Evolutionary conservation across 2,888 invertebrate genomes (phyloP).

Genomic region (Cheiracanthium punctorium): DNA sequence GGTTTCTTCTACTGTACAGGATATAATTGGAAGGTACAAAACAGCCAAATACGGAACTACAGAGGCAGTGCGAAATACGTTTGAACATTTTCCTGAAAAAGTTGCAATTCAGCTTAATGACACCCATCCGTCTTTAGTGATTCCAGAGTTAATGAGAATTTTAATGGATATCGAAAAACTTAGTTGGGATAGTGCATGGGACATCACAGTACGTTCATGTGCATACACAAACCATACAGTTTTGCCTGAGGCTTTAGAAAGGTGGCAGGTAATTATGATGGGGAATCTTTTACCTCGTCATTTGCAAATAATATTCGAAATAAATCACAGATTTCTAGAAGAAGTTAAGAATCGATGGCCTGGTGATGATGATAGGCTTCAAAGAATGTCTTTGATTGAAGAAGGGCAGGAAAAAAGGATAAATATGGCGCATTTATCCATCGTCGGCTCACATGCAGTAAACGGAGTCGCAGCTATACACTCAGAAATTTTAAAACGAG

Average conservation of each 20-base stretch:
- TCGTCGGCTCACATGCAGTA: slow-evolving; percentile 96
- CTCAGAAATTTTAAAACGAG: slow-evolving; percentile 94
- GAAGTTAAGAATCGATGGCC: slow-evolving; percentile 80
- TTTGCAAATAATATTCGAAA: slow-evolving; percentile 97
- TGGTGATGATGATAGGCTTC: slow-evolving; percentile 79
- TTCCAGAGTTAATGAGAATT: slow-evolving; percentile 97
- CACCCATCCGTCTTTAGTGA: slow-evolving; percentile 94
- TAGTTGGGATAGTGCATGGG: slow-evolving; percentile 94
- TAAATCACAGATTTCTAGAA: slow-evolving; percentile 88
- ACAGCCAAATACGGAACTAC: slow-evolving; percentile 93
- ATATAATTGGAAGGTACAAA: slow-evolving; percentile 96
- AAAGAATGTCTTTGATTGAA: slow-evolving; percentile 92
- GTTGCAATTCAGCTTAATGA: slow-evolving; percentile 95
- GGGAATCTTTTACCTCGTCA: slow-evolving; percentile 94
- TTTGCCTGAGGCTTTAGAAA: slow-evolving; percentile 96
- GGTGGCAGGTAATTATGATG: slow-evolving; percentile 93
- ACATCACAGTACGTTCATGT: slow-evolving; percentile 88
- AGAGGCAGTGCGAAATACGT: slow-evolving; percentile 89
- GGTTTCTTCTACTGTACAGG: slow-evolving; percentile 94
- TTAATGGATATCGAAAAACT: slow-evolving; percentile 94
- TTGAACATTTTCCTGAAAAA: slow-evolving; percentile 94
- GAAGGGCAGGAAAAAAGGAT: slow-evolving; percentile 96
- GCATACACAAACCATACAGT: slow-evolving; percentile 99
- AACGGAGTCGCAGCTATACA: slow-evolving; percentile 99
- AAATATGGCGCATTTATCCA: too few species aligned